Evolutionary conservation across 2,888 invertebrate species (phyloP).

Genomic region (Peribatodes rhomboidaria): DNA sequence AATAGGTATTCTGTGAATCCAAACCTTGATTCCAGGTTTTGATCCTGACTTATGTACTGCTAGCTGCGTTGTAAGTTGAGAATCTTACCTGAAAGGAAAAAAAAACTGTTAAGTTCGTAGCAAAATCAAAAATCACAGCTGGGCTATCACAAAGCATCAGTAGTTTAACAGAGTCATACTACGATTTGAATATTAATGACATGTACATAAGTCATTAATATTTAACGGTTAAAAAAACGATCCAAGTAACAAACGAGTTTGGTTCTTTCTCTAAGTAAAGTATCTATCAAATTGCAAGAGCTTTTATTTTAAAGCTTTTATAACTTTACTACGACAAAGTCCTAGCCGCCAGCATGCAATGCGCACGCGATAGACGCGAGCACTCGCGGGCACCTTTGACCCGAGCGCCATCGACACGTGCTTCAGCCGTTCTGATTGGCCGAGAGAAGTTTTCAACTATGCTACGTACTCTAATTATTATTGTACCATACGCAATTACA

Average conservation of each 20-base stretch:
- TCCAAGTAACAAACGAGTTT: too few species aligned
- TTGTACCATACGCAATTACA: conserved; percentile 16
- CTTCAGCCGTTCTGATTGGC: conserved; percentile 76
- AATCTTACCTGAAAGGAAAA: conserved; percentile 20
- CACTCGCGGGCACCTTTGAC: conserved; percentile 68
- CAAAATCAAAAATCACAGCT: neutral
- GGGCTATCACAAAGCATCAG: too few species aligned
- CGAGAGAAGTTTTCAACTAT: conserved; percentile 60
- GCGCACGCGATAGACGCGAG: conserved; percentile 60
- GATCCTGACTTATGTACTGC: too few species aligned
- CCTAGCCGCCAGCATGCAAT: conserved; percentile 15
- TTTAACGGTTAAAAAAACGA: too few species aligned
- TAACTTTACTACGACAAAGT: conserved; percentile 10
- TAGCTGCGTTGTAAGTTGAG: too few species aligned
- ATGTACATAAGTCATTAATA: too few species aligned
- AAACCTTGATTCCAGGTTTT: too few species aligned
- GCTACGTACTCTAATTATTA: conserved; percentile 16
- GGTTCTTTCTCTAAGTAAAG: too few species aligned
- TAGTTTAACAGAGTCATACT: too few species aligned
- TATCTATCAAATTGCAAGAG: too few species aligned
- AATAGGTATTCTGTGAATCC: too few species aligned
- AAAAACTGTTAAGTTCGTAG: neutral
- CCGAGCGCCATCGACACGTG: conserved; percentile 73
- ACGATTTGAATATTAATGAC: too few species aligned
- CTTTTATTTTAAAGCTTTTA: neutral